These are phyloP conservation scores for Palythoa grandiflora DNA, from an alignment of 92 coral and sea anemone genomes.

Conservation along the genomic window DNA sequence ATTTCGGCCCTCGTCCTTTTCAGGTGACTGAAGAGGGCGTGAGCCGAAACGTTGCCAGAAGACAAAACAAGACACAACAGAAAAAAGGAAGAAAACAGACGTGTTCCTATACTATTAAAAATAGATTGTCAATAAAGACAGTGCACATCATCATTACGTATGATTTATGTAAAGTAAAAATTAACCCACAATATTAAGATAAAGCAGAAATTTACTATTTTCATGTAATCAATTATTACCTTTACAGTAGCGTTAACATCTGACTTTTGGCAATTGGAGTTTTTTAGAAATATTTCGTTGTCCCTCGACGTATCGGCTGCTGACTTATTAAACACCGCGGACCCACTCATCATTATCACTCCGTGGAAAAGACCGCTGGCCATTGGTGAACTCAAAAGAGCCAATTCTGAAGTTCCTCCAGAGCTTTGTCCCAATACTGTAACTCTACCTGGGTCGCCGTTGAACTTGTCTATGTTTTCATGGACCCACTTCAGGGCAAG, in stretches of 20 bases:
- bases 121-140: too few relatives aligned
- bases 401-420: constrained; percentile 80
- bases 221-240: not conserved
- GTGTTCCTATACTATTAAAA: too few relatives aligned
- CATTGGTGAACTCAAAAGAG: constrained; percentile 68
- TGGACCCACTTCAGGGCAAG: constrained; percentile 71
- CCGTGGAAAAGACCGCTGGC: constrained; percentile 74
- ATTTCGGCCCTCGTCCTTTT: too few relatives aligned
- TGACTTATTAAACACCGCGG: constrained; percentile 66
- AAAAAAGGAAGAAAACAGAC: too few relatives aligned
- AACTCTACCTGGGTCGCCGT: constrained; percentile 72
- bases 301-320: constrained; percentile 63
- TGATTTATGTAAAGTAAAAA: too few relatives aligned
- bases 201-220: too few relatives aligned
- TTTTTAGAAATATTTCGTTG: constrained; percentile 63
- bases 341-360: constrained; percentile 75
- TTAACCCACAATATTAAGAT: not conserved
- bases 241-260: constrained; percentile 23
- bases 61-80: too few relatives aligned
- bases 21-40: too few relatives aligned
- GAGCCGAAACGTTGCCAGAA: too few relatives aligned
- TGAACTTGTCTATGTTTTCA: constrained; percentile 71
- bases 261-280: constrained; percentile 53
- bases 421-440: constrained; percentile 82
- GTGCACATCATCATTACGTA: too few relatives aligned